Conservation (phyloP, 2,888 invertebrate species). For the Temnothorax ravouxi region DNA sequence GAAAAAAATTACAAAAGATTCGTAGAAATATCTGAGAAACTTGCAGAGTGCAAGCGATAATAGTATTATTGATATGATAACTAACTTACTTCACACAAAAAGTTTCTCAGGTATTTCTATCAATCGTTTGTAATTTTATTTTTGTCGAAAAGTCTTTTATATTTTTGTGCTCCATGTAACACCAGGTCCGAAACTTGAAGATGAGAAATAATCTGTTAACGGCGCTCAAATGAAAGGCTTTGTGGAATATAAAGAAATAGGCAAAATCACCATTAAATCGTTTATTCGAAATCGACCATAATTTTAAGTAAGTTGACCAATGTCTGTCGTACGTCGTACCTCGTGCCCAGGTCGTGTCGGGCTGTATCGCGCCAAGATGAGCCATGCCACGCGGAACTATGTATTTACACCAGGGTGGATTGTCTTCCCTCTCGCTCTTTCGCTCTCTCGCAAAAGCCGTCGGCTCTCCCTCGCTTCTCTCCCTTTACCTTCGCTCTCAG, state of each 20-base stretch:
- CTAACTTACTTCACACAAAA: no score
- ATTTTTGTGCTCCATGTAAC: no score
- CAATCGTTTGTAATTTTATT: no score
- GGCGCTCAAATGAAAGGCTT: background rate
- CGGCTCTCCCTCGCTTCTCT: conserved; percentile 43
- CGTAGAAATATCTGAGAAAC: no score
- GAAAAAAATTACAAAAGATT: no score
- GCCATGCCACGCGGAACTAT: conserved; percentile 70
- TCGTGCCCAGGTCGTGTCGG: conserved; percentile 48
- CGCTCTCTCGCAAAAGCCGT: conserved; percentile 40
- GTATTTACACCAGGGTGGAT: conserved; percentile 82
- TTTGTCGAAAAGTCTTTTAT: no score
- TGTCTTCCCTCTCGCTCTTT: conserved; percentile 57
- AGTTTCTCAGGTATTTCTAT: background rate
- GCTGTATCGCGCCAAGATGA: conserved; percentile 65
- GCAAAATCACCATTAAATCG: background rate
- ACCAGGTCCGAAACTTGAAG: no score
- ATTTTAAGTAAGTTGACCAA: conserved; percentile 17
- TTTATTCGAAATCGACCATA: background rate
- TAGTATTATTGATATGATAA: no score
- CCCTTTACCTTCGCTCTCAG: conserved; percentile 61
- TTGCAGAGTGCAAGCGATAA: no score
- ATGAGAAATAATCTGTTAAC: no score
- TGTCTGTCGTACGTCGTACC: background rate
- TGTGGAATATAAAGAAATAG: background rate